phyloP scores from a whole-genome alignment of 2,888 invertebrate genomes.

The Phyto melanocephala region DNA sequence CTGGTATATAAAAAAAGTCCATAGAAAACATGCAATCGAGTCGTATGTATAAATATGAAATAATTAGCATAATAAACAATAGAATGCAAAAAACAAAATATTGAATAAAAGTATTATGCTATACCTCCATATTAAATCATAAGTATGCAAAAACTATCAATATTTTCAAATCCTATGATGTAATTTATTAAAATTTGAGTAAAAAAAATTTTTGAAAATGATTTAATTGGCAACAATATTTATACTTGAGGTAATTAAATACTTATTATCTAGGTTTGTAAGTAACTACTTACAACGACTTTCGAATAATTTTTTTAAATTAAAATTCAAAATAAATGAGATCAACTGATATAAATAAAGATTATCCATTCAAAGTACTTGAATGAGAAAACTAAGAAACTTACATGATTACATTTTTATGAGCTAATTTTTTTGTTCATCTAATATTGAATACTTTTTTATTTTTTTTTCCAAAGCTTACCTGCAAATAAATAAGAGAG shows the following conservation, averaged over 20 bases:
- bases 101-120: neutral
- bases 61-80: slow-evolving; percentile 50
- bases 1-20: too few species aligned
- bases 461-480: slow-evolving; percentile 37
- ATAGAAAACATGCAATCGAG: neutral
- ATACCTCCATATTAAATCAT: too few species aligned
- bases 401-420: slow-evolving; percentile 25
- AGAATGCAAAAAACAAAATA: neutral
- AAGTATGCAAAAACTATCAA: too few species aligned
- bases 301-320: too few species aligned
- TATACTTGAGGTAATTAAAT: slow-evolving; percentile 16
- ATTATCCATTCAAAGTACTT: neutral
- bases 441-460: too few species aligned
- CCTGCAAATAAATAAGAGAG: slow-evolving; percentile 47
- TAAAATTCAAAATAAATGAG: slow-evolving; percentile 3
- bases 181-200: slow-evolving; percentile 24
- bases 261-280: neutral
- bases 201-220: neutral
- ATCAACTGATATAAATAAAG: slow-evolving; percentile 32
- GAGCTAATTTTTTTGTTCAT: slow-evolving; percentile 35
- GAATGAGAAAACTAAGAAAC: neutral
- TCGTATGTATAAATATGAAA: slow-evolving; percentile 12
- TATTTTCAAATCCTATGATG: slow-evolving; percentile 31
- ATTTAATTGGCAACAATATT: neutral
- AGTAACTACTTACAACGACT: too few species aligned